Percentiles rank a stretch among this genome's conserved stretches.
phyloP scores from a whole-genome alignment of 1,140 invertebrate genomes.

The Eupeodes corollae region DNA sequence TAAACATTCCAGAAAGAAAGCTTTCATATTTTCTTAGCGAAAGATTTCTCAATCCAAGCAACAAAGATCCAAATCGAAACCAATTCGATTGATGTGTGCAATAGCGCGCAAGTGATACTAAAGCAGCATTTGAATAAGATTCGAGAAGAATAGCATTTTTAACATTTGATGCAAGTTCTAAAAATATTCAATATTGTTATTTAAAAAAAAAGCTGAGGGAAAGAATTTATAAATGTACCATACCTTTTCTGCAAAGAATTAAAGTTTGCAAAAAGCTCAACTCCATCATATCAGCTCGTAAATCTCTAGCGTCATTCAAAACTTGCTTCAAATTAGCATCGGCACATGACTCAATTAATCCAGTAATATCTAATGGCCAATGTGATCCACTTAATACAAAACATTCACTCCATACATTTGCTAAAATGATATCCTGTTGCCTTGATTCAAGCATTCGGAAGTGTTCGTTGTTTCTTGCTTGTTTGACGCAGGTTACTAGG shows the following conservation, averaged over 20 bases:
- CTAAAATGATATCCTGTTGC: conserved; percentile 45
- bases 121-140: conserved; percentile 21
- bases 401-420: conserved; percentile 45
- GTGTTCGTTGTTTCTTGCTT: conserved; percentile 42
- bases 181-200: background rate
- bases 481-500: conserved; percentile 42
- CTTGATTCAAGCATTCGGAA: conserved; percentile 38
- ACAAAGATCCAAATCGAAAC: conserved; percentile 26
- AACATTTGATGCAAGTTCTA: conserved; percentile 21
- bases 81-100: conserved; percentile 27
- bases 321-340: conserved; percentile 27
- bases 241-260: conserved; percentile 49
- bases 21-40: conserved; percentile 25
- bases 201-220: background rate
- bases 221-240: conserved; percentile 1
- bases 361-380: conserved; percentile 45
- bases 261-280: conserved; percentile 51
- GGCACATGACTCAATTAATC: conserved; percentile 25
- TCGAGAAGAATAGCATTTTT: conserved; percentile 23
- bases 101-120: conserved; percentile 27
- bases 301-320: conserved; percentile 30
- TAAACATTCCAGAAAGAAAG: conserved; percentile 24
- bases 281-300: conserved; percentile 46
- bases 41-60: conserved; percentile 26
- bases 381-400: conserved; percentile 47